Evolutionary conservation across 2,888 invertebrate species (phyloP).

Genomic region (Leuctra nigra): DNA sequence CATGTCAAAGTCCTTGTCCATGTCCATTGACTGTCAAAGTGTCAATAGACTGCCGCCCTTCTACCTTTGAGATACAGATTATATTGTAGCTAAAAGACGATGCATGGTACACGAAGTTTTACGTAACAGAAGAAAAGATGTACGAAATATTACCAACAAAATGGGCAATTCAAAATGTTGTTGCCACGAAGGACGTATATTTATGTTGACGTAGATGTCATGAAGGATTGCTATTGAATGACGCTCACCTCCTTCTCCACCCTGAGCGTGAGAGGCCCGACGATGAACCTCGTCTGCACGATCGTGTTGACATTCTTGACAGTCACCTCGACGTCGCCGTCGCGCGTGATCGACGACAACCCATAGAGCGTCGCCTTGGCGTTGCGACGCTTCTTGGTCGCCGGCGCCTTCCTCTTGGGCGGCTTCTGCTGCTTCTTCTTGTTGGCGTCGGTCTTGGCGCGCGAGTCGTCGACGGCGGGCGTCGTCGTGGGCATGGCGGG

Average conservation of each 20-base stretch:
- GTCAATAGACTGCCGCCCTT: too few relatives aligned
- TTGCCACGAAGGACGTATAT: too few relatives aligned
- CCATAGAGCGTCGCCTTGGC: slow-evolving; percentile 77
- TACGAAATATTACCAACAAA: too few relatives aligned
- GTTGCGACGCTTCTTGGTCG: slow-evolving; percentile 47
- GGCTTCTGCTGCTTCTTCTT: slow-evolving; percentile 26
- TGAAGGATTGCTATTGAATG: neutral
- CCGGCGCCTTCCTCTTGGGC: slow-evolving; percentile 38
- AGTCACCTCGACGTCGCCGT: slow-evolving; percentile 73
- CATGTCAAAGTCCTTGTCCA: too few relatives aligned
- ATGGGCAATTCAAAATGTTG: too few relatives aligned
- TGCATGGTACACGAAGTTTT: too few relatives aligned
- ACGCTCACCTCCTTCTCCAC: slow-evolving; percentile 58
- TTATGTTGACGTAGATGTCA: too few relatives aligned
- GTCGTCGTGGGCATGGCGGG: slow-evolving; percentile 9
- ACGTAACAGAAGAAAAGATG: too few relatives aligned
- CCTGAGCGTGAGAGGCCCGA: slow-evolving; percentile 71
- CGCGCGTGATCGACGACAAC: slow-evolving; percentile 67
- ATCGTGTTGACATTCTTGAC: slow-evolving; percentile 74
- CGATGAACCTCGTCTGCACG: slow-evolving; percentile 71
- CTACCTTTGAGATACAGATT: too few relatives aligned
- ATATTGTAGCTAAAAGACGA: too few relatives aligned
- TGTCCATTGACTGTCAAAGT: too few relatives aligned
- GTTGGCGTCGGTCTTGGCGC: neutral
- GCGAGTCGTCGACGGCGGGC: neutral